These are phyloP conservation scores for Acanthosepion lycidas DNA, from an alignment of 2,888 invertebrate genomes.

Conservation along the genomic window DNA sequence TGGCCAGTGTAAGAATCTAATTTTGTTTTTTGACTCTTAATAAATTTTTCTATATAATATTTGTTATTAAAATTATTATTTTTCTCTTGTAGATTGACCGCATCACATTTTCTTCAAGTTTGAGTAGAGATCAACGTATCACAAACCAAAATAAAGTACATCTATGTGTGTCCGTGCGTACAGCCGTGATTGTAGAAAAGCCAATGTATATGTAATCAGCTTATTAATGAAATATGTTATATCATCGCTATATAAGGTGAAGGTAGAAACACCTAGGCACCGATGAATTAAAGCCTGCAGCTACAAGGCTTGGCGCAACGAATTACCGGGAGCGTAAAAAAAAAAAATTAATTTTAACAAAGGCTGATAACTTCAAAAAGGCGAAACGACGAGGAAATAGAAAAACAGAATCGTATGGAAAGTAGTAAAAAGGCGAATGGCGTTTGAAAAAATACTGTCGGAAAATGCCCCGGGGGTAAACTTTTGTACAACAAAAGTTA, in stretches of 20 bases:
- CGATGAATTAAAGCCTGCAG: not conserved
- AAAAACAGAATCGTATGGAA: not conserved
- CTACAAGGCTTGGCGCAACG: not conserved
- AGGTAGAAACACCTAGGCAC: not conserved
- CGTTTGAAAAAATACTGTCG: not conserved
- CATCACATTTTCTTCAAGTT: too few species aligned
- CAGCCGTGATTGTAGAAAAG: too few species aligned
- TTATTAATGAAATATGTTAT: not conserved
- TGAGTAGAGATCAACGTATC: too few species aligned
- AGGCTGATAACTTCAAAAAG: not conserved
- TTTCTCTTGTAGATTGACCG: too few species aligned
- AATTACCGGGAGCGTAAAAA: not conserved
- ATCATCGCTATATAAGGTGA: too few species aligned
- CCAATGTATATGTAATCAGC: not conserved
- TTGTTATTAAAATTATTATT: too few species aligned
- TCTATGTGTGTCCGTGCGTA: too few species aligned
- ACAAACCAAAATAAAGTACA: too few species aligned
- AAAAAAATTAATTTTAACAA: not conserved
- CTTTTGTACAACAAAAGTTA: too few species aligned
- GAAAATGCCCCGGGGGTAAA: not conserved
- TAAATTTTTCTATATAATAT: too few species aligned
- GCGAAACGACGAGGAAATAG: not conserved
- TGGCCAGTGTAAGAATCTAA: too few species aligned
- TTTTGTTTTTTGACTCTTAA: too few species aligned
- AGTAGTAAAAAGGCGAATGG: not conserved